Percentiles rank a stretch among this genome's conserved stretches.
Conservation (phyloP, 1,140 invertebrate genomes). For the Nautilus pompilius region DNA sequence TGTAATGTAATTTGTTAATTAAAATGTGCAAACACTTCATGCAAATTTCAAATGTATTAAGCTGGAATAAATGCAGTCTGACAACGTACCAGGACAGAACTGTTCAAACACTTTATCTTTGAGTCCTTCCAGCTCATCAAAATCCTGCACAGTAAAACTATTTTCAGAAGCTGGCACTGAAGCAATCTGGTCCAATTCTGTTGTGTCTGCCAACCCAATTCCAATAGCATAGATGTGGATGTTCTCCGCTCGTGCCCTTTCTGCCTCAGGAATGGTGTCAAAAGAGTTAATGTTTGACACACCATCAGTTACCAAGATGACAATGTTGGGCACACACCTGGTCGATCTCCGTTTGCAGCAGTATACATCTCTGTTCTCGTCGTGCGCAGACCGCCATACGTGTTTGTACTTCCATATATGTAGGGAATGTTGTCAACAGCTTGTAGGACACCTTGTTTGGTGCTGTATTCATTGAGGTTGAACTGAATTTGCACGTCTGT, state of each 20-base stretch:
- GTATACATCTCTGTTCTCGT: slow-evolving; percentile 29
- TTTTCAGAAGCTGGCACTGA: slow-evolving; percentile 20
- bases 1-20: too few relatives aligned
- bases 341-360: slow-evolving; percentile 28
- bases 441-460: slow-evolving; percentile 20
- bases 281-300: slow-evolving; percentile 36
- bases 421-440: slow-evolving; percentile 35
- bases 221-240: slow-evolving; percentile 40
- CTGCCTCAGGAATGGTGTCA: slow-evolving; percentile 33
- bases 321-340: slow-evolving; percentile 29
- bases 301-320: slow-evolving; percentile 38
- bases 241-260: slow-evolving; percentile 11
- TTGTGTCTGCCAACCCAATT: slow-evolving; percentile 30
- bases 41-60: too few relatives aligned
- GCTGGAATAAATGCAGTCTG: too few relatives aligned
- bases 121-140: slow-evolving; percentile 21
- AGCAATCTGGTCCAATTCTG: slow-evolving; percentile 30
- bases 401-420: slow-evolving; percentile 34
- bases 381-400: slow-evolving; percentile 26
- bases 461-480: slow-evolving; percentile 23
- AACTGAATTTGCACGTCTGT: slow-evolving; percentile 26
- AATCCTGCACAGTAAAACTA: slow-evolving; percentile 30
- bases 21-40: too few relatives aligned
- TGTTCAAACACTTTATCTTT: slow-evolving; percentile 6
- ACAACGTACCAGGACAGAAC: slow-evolving; percentile 23